Conservation (phyloP, 2,888 invertebrate species). For the Napeogenes sylphis region DNA sequence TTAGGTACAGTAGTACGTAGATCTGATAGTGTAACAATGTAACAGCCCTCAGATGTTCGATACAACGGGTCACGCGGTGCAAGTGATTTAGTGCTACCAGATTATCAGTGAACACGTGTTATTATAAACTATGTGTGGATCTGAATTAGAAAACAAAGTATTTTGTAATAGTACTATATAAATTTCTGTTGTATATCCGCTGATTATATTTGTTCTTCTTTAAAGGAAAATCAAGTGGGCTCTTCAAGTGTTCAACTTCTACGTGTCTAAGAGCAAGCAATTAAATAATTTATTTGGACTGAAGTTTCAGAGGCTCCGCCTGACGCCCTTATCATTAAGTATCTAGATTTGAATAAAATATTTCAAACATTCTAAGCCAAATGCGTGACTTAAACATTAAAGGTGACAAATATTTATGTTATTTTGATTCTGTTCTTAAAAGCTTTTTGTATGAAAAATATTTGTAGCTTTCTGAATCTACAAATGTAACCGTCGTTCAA, state of each 20-base stretch:
- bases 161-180: background rate
- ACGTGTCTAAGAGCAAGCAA: constrained; percentile 5
- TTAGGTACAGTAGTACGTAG: background rate
- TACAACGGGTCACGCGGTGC: constrained; percentile 46
- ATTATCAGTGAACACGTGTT: constrained; percentile 37
- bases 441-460: no score
- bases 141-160: constrained; percentile 16
- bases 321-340: no score
- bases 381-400: no score
- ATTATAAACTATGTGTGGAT: constrained; percentile 10
- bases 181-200: background rate
- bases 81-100: constrained; percentile 53
- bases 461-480: no score
- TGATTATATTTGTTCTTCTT: background rate
- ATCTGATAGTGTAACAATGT: constrained; percentile 5
- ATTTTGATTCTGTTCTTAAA: no score
- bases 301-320: background rate
- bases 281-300: background rate
- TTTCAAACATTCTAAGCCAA: no score
- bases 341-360: no score
- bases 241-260: background rate
- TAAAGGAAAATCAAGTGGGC: background rate
- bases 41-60: constrained; percentile 40
- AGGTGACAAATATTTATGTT: no score
- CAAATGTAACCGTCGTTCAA: no score